phyloP scores from a whole-genome alignment of 2,888 invertebrate genomes.

The Xylocampa areola region DNA sequence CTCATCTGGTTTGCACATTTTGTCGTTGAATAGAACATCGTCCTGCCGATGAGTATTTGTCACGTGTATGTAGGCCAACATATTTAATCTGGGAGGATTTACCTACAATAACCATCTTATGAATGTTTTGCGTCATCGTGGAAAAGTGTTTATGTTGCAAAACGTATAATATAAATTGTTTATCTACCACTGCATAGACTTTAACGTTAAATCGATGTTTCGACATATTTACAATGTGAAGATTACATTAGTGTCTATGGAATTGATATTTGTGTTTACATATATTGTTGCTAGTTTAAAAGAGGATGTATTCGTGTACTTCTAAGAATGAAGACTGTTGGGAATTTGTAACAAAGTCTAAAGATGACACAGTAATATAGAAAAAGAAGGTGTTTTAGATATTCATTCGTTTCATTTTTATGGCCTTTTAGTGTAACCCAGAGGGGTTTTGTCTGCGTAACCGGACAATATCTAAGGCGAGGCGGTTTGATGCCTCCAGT shows the following conservation, averaged over 20 bases:
- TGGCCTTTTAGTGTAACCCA: too few relatives aligned
- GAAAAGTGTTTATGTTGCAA: conserved; percentile 34
- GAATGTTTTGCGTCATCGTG: conserved; percentile 41
- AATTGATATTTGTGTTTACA: neutral
- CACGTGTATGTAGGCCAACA: conserved; percentile 11
- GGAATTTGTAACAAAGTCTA: neutral
- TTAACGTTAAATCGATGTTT: conserved; percentile 5
- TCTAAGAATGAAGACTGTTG: neutral
- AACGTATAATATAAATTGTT: conserved; percentile 30
- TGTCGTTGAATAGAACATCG: too few relatives aligned
- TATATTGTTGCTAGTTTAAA: neutral
- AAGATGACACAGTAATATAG: too few relatives aligned
- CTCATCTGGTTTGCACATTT: too few relatives aligned
- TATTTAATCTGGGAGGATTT: conserved; percentile 45
- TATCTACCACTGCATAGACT: conserved; percentile 11
- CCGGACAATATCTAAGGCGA: too few relatives aligned
- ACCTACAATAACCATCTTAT: conserved; percentile 30
- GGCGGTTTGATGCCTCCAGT: too few relatives aligned
- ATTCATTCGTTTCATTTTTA: too few relatives aligned
- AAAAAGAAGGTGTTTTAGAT: too few relatives aligned
- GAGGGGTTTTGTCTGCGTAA: too few relatives aligned
- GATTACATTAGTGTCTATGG: neutral
- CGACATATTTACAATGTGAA: conserved; percentile 4
- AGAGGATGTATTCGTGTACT: neutral
- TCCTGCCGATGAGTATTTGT: neutral